Evolutionary conservation across 2,113 vertebrate species (phyloP).

Genomic region (Dasyurus viverrinus): DNA sequence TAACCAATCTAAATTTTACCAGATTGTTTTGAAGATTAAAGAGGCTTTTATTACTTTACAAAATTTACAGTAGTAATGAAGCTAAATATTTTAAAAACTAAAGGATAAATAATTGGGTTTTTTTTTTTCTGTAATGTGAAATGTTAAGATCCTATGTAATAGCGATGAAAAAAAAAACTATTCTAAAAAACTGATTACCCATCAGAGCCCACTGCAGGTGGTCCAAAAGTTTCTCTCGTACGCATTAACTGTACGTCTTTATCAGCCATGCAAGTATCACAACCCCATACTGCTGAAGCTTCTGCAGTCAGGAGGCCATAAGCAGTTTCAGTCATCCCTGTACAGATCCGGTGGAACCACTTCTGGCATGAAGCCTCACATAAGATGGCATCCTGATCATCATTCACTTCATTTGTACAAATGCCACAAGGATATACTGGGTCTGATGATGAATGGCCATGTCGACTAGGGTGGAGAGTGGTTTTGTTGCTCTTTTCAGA

Average conservation of each 20-base stretch:
- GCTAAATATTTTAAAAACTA: conserved; percentile 66
- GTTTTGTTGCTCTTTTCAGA: conserved; percentile 83
- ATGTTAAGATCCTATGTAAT: conserved; percentile 43
- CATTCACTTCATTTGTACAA: conserved; percentile 89
- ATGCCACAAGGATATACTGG: conserved; percentile 88
- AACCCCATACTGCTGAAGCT: conserved; percentile 89
- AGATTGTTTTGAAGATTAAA: conserved; percentile 65
- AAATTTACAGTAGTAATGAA: conserved; percentile 59
- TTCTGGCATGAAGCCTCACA: conserved; percentile 92
- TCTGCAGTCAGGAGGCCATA: conserved; percentile 90
- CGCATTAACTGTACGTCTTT: conserved; percentile 87
- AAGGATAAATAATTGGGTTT: conserved; percentile 63
- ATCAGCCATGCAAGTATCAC: conserved; percentile 90
- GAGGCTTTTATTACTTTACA: conserved; percentile 64
- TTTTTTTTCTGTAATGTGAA: conserved; percentile 48
- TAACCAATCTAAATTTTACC: conserved; percentile 57
- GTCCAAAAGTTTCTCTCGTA: conserved; percentile 79
- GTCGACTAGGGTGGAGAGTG: conserved; percentile 80
- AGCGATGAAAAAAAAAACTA: not conserved
- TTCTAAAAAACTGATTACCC: conserved; percentile 63
- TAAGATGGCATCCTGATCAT: conserved; percentile 90
- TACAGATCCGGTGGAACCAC: conserved; percentile 91
- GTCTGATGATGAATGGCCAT: conserved; percentile 81
- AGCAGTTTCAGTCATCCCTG: conserved; percentile 92
- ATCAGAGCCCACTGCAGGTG: conserved; percentile 73